A percentile compares a stretch with the other conserved stretches of the same genome.
Conservation (phyloP, 2,797 vertebrate genomes). For the Lutjanus argentimaculatus region DNA sequence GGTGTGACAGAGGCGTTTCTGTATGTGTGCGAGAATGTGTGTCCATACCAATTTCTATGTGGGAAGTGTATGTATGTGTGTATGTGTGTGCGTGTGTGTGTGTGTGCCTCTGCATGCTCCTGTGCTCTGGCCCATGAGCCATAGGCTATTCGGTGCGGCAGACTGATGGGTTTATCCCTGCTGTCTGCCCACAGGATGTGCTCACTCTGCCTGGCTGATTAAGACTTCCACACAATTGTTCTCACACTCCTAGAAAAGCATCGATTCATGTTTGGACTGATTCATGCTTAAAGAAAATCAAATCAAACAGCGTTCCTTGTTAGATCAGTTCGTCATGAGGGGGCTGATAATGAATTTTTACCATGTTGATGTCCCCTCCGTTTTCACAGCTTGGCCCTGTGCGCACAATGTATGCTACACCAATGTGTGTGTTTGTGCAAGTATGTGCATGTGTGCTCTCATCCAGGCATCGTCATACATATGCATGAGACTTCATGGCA, state of each 20-base stretch:
- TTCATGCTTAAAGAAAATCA: constrained; percentile 63
- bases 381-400: constrained; percentile 30
- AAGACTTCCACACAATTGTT: constrained; percentile 68
- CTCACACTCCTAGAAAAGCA: constrained; percentile 54
- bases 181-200: constrained; percentile 66
- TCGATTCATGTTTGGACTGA: constrained; percentile 67
- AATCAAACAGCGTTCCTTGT: constrained; percentile 54
- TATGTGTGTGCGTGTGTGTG: constrained; percentile 26
- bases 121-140: constrained; percentile 60
- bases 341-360: constrained; percentile 58
- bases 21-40: constrained; percentile 2
- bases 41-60: constrained; percentile 25
- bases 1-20: constrained; percentile 33
- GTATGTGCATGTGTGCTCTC: constrained; percentile 58
- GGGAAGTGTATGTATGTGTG: constrained; percentile 8
- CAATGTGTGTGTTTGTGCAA: constrained; percentile 50
- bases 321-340: constrained; percentile 51
- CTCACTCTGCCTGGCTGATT: constrained; percentile 71
- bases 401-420: constrained; percentile 20
- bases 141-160: constrained; percentile 41
- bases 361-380: constrained; percentile 6
- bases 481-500: constrained; percentile 75
- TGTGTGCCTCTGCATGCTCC: constrained; percentile 13
- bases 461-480: constrained; percentile 71
- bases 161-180: constrained; percentile 68